Evolutionary conservation across 1,140 invertebrate species (phyloP), one percentile per base, ranked within the genome.

Genomic region (Ridgeia piscesae): DNA sequence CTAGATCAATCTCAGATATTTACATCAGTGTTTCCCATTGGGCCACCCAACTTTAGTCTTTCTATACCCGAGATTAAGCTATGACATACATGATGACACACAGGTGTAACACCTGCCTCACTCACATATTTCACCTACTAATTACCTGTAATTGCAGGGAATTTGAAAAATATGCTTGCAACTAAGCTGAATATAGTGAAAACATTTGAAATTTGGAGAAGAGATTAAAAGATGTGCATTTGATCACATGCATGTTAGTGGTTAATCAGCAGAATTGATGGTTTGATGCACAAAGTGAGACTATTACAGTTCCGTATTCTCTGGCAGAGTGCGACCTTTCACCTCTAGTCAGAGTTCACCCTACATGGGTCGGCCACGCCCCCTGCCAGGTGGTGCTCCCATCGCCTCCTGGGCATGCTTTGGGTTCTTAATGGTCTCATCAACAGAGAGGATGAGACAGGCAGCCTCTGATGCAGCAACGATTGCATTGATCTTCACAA

Each of bases 341-440:
- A 77, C 58, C 58, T 31, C 58, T 4, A 77, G 58, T 21, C 89
- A 90, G 17, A 34, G 89, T 90, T 92, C 91, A 93, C 42, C 42
- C 42, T 42, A 42, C 91, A 93, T 92, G 77, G 93, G 93, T 93
- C 93, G 33, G 33, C 93, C 93, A 34, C 89, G 33, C 17, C 89
- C 89, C 89, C 34, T 90, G 17, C 91, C 58, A 50, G 42, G 31
- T 14, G 91, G 35, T 21, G 48, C 91, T 9, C 58, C 35, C 31
- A 33, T 89, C 8, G 50, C 89, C 6, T 89, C 88, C n/a, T 34
- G 34, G 9, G 77, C 34, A 35, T 95, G 94, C 94, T 97, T 98
- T 6, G 98, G 98, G 95, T 98, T 99, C 96, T 99, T 99, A 93
- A 99, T 99, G 0, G 99, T 99, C 96, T 99, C 99, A 95, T 99